These are phyloP conservation scores for Tortrix viridana DNA, from an alignment of 2,888 invertebrate species.

Conservation along the genomic window DNA sequence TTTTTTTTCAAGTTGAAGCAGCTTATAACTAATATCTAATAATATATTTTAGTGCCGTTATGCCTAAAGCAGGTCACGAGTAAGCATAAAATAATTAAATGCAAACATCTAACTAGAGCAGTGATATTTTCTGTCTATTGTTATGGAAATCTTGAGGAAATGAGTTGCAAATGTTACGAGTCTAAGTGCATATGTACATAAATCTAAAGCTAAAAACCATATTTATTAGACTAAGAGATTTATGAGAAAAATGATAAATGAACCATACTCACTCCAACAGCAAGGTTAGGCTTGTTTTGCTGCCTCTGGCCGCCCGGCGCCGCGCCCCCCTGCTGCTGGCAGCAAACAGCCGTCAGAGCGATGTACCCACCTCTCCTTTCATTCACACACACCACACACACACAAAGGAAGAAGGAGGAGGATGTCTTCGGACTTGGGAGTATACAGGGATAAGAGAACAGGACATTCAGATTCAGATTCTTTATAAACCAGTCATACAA, in stretches of 20 bases:
- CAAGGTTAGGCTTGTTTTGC: conserved; percentile 38
- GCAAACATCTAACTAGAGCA: neutral
- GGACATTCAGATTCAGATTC: too few relatives aligned
- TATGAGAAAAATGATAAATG: neutral
- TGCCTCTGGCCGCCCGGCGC: conserved; percentile 37
- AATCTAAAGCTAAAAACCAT: too few relatives aligned
- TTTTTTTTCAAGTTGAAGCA: too few relatives aligned
- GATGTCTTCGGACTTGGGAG: too few relatives aligned
- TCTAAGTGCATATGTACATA: too few relatives aligned
- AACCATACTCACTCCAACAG: conserved; percentile 32
- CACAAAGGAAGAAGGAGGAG: conserved; percentile 36
- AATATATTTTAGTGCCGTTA: too few relatives aligned
- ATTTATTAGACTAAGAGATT: neutral
- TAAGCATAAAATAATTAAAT: too few relatives aligned
- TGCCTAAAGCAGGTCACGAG: too few relatives aligned
- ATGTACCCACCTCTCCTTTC: conserved; percentile 58
- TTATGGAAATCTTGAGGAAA: too few relatives aligned
- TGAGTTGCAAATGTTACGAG: too few relatives aligned
- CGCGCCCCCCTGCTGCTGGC: conserved; percentile 55
- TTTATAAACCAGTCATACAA: conserved; percentile 43
- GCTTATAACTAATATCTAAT: too few relatives aligned
- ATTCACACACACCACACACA: conserved; percentile 43
- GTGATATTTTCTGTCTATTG: neutral
- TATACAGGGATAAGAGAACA: too few relatives aligned
- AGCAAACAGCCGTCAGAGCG: conserved; percentile 61